Evolutionary conservation across 2,888 invertebrate species (phyloP).

Genomic region (Tethea ocularis): DNA sequence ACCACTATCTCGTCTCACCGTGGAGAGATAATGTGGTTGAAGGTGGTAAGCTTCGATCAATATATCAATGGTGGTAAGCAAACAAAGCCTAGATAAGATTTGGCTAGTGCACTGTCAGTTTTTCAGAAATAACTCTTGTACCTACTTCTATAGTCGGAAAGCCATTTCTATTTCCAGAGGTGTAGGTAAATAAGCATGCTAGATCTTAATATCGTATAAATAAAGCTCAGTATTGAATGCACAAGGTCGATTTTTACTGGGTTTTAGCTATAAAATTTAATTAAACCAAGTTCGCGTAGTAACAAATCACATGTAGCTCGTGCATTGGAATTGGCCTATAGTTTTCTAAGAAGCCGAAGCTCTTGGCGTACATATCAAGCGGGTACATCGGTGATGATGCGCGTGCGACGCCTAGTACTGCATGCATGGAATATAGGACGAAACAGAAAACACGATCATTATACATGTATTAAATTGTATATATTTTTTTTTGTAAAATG

Average conservation of each 20-base stretch:
- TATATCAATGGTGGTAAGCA: no score
- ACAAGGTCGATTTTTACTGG: neutral
- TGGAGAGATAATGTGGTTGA: no score
- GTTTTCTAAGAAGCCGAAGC: constrained; percentile 50
- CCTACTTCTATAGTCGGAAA: no score
- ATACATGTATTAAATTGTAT: no score
- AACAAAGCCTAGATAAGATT: no score
- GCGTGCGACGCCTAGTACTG: constrained; percentile 25
- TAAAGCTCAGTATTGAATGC: neutral
- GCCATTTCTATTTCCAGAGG: no score
- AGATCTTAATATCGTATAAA: neutral
- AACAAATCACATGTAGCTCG: constrained; percentile 48
- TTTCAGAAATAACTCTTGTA: no score
- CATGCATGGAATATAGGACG: neutral
- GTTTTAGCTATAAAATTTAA: constrained; percentile 18
- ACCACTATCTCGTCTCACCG: no score
- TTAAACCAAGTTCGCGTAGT: constrained; percentile 38
- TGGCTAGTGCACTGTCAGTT: no score
- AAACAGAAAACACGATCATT: neutral
- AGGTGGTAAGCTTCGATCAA: no score
- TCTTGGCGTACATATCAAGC: constrained; percentile 41
- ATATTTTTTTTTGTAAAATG: no score
- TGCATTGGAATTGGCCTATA: constrained; percentile 49
- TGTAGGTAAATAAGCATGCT: neutral
- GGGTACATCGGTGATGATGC: constrained; percentile 39